A percentile compares a stretch with the other conserved stretches of the same genome.
These are phyloP conservation scores for Coelinius sp. DNA, from an alignment of 2,888 invertebrate species.

Conservation along the genomic window DNA sequence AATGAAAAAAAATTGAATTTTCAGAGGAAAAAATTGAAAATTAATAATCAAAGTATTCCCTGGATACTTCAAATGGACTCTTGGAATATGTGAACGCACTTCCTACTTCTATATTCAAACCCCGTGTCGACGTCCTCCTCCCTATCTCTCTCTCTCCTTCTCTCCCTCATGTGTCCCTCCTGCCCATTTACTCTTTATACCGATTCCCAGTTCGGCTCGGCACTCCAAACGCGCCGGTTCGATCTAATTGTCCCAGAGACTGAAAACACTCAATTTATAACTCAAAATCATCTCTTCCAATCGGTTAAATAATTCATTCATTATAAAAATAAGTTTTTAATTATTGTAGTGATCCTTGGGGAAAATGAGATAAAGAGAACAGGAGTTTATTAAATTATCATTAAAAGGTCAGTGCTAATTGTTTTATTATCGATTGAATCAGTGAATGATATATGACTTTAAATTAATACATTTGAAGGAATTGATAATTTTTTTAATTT, in stretches of 20 bases:
- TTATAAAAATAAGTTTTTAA: background rate
- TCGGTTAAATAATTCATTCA: background rate
- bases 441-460: background rate
- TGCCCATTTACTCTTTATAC: slow-evolving; percentile 16
- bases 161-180: slow-evolving; percentile 6
- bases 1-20: background rate
- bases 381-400: background rate
- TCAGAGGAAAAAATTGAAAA: background rate
- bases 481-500: background rate
- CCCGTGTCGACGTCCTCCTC: slow-evolving; percentile 21
- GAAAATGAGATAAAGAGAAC: background rate
- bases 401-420: background rate
- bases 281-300: background rate
- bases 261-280: background rate
- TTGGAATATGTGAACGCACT: slow-evolving; percentile 20
- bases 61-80: slow-evolving; percentile 15
- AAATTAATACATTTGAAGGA: background rate
- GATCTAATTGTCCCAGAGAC: slow-evolving; percentile 25
- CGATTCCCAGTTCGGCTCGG: slow-evolving; percentile 57
- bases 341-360: background rate
- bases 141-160: slow-evolving; percentile 8
- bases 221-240: slow-evolving; percentile 57
- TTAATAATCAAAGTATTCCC: slow-evolving; percentile 10
- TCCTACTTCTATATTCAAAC: slow-evolving; percentile 28
- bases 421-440: background rate